Conservation (phyloP, 2,797 vertebrate genomes). For the Acomys russatus region DNA sequence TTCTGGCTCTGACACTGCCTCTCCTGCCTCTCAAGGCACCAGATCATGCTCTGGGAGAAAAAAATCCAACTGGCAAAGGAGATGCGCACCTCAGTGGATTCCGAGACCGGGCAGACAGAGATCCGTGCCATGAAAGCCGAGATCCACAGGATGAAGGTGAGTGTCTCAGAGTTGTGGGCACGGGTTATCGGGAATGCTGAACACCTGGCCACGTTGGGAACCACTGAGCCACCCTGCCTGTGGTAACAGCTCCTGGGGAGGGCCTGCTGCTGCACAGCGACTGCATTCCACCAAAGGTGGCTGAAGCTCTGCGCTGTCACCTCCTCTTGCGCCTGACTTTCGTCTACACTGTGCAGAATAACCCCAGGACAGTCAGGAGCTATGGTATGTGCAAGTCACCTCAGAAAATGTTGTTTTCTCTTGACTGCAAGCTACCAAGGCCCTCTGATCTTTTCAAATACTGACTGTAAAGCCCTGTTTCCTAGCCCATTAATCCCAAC, state of each 20-base stretch:
- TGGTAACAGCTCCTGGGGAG: neutral
- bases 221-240: neutral
- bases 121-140: conserved; percentile 93
- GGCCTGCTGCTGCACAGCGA: accelerated
- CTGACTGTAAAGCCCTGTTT: neutral
- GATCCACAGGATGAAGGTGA: conserved; percentile 96
- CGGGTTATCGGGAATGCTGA: neutral
- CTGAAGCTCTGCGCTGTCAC: accelerated
- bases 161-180: accelerated
- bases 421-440: accelerated
- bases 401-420: accelerated
- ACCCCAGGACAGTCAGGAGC: neutral
- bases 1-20: neutral
- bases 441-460: neutral
- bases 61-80: conserved; percentile 94
- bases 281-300: accelerated
- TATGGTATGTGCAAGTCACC: accelerated
- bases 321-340: neutral
- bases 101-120: conserved; percentile 88
- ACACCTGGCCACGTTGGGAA: neutral
- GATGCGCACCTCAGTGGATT: conserved; percentile 91
- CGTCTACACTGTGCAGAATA: neutral
- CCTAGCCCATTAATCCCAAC: accelerated
- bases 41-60: conserved; percentile 97
- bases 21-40: conserved; percentile 88